Conservation (phyloP, 2,113 vertebrate genomes). For the Corythoichthys intestinalis region DNA sequence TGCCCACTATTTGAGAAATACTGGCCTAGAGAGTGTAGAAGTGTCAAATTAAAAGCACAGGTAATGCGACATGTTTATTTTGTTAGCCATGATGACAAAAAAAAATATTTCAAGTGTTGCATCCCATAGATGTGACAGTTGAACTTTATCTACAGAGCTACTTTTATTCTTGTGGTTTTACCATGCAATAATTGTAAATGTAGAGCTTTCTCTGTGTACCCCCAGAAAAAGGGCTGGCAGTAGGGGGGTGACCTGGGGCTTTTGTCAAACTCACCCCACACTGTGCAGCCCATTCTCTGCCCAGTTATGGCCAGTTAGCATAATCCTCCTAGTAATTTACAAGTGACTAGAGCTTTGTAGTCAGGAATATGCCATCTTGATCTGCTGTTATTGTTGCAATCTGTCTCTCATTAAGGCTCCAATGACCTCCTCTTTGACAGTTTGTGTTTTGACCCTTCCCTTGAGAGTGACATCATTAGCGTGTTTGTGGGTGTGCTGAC, state of each 20-base stretch:
- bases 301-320: slow-evolving; percentile 62
- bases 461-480: slow-evolving; percentile 44
- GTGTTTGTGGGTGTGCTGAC: slow-evolving; percentile 36
- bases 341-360: slow-evolving; percentile 52
- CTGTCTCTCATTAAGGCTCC: slow-evolving; percentile 61
- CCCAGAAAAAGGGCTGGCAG: slow-evolving; percentile 27
- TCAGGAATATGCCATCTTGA: slow-evolving; percentile 60
- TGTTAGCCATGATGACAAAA: not conserved
- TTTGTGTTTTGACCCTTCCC: slow-evolving; percentile 55
- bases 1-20: no score
- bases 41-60: not conserved
- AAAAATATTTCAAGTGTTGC: not conserved
- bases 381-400: slow-evolving; percentile 67
- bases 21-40: no score
- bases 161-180: not conserved
- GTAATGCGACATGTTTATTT: not conserved
- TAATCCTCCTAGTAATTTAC: slow-evolving; percentile 64
- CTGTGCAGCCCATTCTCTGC: slow-evolving; percentile 47
- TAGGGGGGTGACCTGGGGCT: slow-evolving; percentile 20
- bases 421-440: slow-evolving; percentile 46
- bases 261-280: slow-evolving; percentile 46
- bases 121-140: not conserved
- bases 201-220: slow-evolving; percentile 15
- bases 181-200: slow-evolving; percentile 4
- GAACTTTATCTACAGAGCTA: not conserved